A percentile compares a stretch with the other conserved stretches of the same genome.
Conservation (phyloP, 1,140 invertebrate genomes). For the Caenorhabditis latens region DNA sequence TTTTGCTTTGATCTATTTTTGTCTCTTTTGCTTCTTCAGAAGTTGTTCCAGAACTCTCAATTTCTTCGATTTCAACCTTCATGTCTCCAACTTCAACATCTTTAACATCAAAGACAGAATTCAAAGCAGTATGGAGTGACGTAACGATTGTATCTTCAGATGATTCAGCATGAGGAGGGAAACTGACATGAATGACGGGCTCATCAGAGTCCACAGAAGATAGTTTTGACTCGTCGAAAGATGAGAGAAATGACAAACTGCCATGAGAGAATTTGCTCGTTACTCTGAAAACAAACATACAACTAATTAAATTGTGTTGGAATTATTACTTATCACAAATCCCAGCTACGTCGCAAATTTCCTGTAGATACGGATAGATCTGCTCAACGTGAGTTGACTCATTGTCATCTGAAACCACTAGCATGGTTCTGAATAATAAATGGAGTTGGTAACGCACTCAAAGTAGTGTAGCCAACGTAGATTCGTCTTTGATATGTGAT, state of each 20-base stretch:
- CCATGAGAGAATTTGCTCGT: not conserved
- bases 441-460: not conserved
- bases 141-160: not conserved
- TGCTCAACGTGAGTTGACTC: not conserved
- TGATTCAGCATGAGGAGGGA: not conserved
- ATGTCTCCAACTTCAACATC: not conserved
- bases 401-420: not conserved
- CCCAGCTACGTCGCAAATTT: not conserved
- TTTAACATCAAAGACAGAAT: not conserved
- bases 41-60: not conserved
- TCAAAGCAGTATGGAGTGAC: not conserved
- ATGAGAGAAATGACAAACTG: not conserved
- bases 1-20: not conserved
- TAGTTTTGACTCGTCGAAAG: not conserved
- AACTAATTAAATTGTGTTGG: not conserved
- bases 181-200: slow-evolving; percentile 31
- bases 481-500: not conserved
- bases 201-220: not conserved
- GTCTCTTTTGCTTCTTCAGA: not conserved
- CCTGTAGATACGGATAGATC: not conserved
- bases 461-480: not conserved
- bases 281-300: not conserved
- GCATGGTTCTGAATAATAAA: not conserved
- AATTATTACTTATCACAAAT: slow-evolving; percentile 7
- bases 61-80: slow-evolving; percentile 1